These are phyloP conservation scores for Archips crataeganus DNA, from an alignment of 2,888 invertebrate genomes.

Conservation along the genomic window DNA sequence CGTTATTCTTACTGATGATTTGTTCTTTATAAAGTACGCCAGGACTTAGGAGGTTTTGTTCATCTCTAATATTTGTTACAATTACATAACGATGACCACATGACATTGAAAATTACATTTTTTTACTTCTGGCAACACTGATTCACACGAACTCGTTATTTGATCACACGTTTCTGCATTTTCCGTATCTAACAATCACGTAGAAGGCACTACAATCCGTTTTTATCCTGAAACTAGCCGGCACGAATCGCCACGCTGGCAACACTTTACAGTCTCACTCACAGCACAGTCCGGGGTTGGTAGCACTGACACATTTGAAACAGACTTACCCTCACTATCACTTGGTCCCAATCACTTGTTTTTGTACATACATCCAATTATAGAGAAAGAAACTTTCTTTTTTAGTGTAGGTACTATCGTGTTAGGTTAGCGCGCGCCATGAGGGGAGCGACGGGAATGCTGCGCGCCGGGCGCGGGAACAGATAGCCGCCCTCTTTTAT, in stretches of 20 bases:
- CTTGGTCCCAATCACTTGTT: slow-evolving; percentile 81
- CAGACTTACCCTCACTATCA: slow-evolving; percentile 84
- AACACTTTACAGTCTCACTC: slow-evolving; percentile 79
- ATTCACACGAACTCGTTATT: slow-evolving; percentile 46
- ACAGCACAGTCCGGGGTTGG: slow-evolving; percentile 76
- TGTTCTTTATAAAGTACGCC: too few relatives aligned
- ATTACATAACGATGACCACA: not conserved
- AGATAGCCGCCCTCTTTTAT: slow-evolving; percentile 79
- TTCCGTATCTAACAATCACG: slow-evolving; percentile 43
- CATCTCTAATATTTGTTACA: not conserved
- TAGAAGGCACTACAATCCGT: slow-evolving; percentile 56
- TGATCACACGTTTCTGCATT: slow-evolving; percentile 41
- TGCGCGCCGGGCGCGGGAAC: slow-evolving; percentile 80
- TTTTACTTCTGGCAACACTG: slow-evolving; percentile 72
- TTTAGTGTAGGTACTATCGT: slow-evolving; percentile 74
- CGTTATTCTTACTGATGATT: too few relatives aligned
- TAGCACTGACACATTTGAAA: slow-evolving; percentile 68
- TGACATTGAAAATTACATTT: slow-evolving; percentile 41
- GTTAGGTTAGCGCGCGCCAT: slow-evolving; percentile 83
- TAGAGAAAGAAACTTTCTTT: slow-evolving; percentile 65
- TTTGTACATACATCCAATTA: slow-evolving; percentile 59
- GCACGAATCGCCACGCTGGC: slow-evolving; percentile 55
- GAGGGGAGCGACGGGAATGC: slow-evolving; percentile 78
- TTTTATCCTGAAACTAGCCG: slow-evolving; percentile 60
- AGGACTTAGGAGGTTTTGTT: too few relatives aligned